Percentiles rank a stretch among this genome's conserved stretches.
Evolutionary conservation across 1,140 invertebrate genomes (phyloP).

Genomic region (Calliphora vicina): DNA sequence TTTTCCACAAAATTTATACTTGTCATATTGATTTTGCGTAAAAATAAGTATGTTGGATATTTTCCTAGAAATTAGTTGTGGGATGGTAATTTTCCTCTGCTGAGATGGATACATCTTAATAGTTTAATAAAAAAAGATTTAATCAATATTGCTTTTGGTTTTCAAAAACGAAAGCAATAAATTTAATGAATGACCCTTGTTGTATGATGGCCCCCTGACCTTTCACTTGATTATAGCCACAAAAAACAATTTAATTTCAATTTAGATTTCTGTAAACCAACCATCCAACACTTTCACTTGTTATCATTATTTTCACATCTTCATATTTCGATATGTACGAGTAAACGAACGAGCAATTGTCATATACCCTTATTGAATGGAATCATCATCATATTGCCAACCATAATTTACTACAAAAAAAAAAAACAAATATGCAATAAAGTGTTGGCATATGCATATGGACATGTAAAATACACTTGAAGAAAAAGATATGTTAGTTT

Average conservation of each 20-base stretch:
- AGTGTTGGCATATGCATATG: neutral
- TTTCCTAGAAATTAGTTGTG: too few relatives aligned
- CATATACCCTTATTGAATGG: neutral
- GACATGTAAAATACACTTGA: neutral
- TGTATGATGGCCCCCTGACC: neutral
- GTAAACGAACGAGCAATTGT: neutral
- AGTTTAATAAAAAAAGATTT: too few relatives aligned
- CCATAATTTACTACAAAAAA: neutral
- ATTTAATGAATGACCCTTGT: neutral
- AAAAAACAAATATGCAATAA: neutral
- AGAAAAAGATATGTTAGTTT: neutral
- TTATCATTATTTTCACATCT: neutral
- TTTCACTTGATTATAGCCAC: neutral
- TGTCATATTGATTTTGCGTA: too few relatives aligned
- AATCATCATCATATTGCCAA: neutral
- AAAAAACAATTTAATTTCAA: neutral
- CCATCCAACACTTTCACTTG: neutral
- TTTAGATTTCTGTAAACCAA: neutral
- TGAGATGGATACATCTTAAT: too few relatives aligned
- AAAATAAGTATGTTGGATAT: too few relatives aligned
- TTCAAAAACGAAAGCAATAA: too few relatives aligned
- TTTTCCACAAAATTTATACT: too few relatives aligned
- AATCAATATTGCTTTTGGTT: too few relatives aligned
- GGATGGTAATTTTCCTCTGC: too few relatives aligned
- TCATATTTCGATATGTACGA: neutral